Evolutionary conservation across 2,888 invertebrate species (phyloP).

Genomic region (Muscina levida): DNA sequence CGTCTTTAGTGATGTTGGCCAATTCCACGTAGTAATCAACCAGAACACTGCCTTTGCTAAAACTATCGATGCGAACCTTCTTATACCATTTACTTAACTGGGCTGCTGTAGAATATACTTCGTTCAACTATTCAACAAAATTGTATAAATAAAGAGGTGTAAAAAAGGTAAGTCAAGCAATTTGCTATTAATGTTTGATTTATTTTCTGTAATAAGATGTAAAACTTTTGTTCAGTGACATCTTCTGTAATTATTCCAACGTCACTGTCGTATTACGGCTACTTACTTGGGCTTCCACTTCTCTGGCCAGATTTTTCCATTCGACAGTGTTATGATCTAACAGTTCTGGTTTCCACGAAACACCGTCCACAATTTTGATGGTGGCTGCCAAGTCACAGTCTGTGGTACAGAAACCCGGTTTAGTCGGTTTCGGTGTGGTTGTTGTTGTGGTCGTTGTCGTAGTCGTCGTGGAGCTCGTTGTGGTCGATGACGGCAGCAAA

Average conservation of each 20-base stretch:
- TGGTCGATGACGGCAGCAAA: constrained; percentile 75
- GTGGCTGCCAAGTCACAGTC: constrained; percentile 93
- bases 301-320: constrained; percentile 90
- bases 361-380: constrained; percentile 90
- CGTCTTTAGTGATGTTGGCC: constrained; percentile 85
- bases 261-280: too few relatives aligned
- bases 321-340: constrained; percentile 92
- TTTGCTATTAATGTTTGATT: too few relatives aligned
- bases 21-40: constrained; percentile 94
- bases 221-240: too few relatives aligned
- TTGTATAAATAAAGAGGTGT: constrained; percentile 16
- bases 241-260: too few relatives aligned
- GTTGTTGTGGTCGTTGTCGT: constrained; percentile 85
- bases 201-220: too few relatives aligned
- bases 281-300: constrained; percentile 88
- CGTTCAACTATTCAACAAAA: constrained; percentile 85
- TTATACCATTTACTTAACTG: constrained; percentile 90
- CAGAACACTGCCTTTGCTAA: constrained; percentile 91
- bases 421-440: constrained; percentile 85
- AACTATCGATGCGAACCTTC: constrained; percentile 91
- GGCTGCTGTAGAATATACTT: constrained; percentile 88
- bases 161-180: too few relatives aligned
- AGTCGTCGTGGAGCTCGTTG: constrained; percentile 82
- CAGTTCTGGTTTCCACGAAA: constrained; percentile 91
- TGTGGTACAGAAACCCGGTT: constrained; percentile 88